phyloP scores from a whole-genome alignment of 2,888 invertebrate species.

The Saturnia japonica region DNA sequence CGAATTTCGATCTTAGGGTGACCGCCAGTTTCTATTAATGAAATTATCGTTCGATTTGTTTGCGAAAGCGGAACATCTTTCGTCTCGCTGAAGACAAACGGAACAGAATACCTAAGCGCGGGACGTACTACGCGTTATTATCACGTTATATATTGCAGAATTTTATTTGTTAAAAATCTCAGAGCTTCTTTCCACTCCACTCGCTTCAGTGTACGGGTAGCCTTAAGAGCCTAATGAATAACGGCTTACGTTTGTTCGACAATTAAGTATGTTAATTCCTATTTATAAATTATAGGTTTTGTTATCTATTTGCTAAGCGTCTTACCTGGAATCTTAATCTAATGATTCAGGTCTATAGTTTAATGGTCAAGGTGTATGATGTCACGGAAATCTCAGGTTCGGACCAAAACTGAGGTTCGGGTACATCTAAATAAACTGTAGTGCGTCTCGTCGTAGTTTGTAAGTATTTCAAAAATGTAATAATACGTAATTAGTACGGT shows the following conservation, averaged over 20 bases:
- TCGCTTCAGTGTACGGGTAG: neutral
- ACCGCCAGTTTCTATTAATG: too few species aligned
- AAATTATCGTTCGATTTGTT: too few species aligned
- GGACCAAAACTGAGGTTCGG: neutral
- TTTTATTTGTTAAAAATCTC: neutral
- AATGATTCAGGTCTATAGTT: neutral
- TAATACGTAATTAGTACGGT: neutral
- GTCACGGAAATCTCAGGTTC: neutral
- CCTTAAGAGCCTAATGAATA: neutral
- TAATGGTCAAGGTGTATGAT: too few species aligned
- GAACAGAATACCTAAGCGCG: too few species aligned
- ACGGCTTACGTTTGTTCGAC: neutral
- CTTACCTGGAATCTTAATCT: neutral
- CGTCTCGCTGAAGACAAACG: too few species aligned
- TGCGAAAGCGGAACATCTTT: too few species aligned
- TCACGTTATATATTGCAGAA: too few species aligned
- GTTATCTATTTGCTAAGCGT: neutral
- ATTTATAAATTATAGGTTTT: neutral
- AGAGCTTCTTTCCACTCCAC: neutral
- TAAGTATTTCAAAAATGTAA: too few species aligned
- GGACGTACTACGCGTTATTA: too few species aligned
- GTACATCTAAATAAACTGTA: neutral
- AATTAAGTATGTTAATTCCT: constrained; percentile 3
- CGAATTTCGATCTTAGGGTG: too few species aligned
- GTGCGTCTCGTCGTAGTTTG: neutral